Evolutionary conservation across 2,113 vertebrate genomes (phyloP).

Genomic region (Lanius collurio): DNA sequence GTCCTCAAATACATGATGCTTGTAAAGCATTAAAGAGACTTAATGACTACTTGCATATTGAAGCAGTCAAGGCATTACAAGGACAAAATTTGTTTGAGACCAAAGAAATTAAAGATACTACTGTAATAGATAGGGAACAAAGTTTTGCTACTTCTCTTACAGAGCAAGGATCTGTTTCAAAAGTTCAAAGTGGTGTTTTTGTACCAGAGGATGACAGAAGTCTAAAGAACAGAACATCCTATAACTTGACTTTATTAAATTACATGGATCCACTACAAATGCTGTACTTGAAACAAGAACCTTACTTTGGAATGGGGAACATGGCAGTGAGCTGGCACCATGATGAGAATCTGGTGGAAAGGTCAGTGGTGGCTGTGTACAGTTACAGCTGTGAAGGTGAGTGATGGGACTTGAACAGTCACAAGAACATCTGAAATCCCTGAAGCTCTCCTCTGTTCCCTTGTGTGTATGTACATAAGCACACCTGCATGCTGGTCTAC

Average conservation of each 20-base stretch:
- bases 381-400: slow-evolving; percentile 87
- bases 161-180: background rate
- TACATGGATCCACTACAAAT: slow-evolving; percentile 94
- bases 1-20: slow-evolving; percentile 80
- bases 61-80: slow-evolving; percentile 69
- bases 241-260: slow-evolving; percentile 93
- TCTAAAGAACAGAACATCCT: slow-evolving; percentile 70
- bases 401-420: background rate
- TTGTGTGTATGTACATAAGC: background rate
- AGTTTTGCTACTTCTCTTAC: background rate
- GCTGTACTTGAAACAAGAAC: slow-evolving; percentile 91
- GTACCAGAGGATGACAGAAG: background rate
- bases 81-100: slow-evolving; percentile 43
- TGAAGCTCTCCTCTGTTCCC: background rate
- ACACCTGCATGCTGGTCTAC: background rate
- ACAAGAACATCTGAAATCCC: background rate
- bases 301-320: slow-evolving; percentile 96
- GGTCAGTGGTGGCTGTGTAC: slow-evolving; percentile 92
- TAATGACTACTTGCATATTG: slow-evolving; percentile 84
- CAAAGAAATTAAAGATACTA: slow-evolving; percentile 20
- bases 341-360: slow-evolving; percentile 90
- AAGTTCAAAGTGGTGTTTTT: slow-evolving; percentile 46
- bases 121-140: slow-evolving; percentile 31
- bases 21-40: slow-evolving; percentile 90
- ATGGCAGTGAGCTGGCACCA: slow-evolving; percentile 99